These are phyloP conservation scores for Lagria hirta DNA, from an alignment of 2,888 invertebrate genomes.

Conservation along the genomic window DNA sequence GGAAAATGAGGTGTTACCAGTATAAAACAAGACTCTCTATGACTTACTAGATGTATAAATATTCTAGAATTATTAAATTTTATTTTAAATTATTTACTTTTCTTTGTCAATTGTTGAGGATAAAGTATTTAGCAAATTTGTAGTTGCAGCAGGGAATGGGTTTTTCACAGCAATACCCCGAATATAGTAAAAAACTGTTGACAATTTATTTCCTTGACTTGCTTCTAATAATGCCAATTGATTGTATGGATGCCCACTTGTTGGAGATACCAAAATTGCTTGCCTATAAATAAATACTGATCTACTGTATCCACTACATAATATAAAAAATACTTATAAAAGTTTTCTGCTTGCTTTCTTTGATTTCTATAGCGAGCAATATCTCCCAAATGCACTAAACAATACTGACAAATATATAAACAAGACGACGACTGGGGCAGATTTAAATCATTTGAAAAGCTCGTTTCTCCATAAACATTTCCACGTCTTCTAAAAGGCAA, in stretches of 20 bases:
- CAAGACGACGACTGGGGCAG: constrained; percentile 69
- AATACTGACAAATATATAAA: constrained; percentile 85
- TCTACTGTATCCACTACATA: constrained; percentile 1
- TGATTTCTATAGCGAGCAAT: constrained; percentile 82
- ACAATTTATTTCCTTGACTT: constrained; percentile 76
- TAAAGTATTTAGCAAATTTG: constrained; percentile 76
- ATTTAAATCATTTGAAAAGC: constrained; percentile 40
- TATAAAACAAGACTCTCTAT: no score
- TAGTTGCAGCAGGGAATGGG: constrained; percentile 81
- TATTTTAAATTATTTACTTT: constrained; percentile 40
- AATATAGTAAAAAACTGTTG: constrained; percentile 84
- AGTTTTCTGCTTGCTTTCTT: constrained; percentile 78
- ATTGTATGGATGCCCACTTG: constrained; percentile 87
- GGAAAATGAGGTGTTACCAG: no score
- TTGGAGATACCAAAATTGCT: constrained; percentile 71
- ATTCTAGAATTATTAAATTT: not conserved
- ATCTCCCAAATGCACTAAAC: constrained; percentile 85
- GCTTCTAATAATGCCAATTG: constrained; percentile 82
- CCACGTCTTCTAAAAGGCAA: constrained; percentile 68
- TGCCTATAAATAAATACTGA: constrained; percentile 56
- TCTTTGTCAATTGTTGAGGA: constrained; percentile 58
- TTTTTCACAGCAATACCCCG: constrained; percentile 80
- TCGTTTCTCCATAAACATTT: constrained; percentile 47
- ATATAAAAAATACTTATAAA: constrained; percentile 63
- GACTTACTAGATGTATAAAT: no score